Base-by-base conservation (phyloP, 1,140 invertebrate species). In the Drosophila rhopaloa region DNA sequence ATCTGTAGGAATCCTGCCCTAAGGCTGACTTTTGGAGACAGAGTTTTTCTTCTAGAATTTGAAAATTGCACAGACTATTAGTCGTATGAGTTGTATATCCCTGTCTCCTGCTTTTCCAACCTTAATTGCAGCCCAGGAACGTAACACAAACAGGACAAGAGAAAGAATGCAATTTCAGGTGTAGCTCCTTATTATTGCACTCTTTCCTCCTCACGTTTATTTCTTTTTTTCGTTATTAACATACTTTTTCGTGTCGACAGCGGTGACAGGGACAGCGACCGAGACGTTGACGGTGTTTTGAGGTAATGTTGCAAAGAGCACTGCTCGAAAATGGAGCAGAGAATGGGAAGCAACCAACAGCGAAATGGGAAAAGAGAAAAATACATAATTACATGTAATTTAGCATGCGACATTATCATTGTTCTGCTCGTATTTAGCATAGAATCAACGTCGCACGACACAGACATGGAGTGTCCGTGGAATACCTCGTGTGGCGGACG, bases 361-460 rank as follows among this genome's bases (percentile, higher is more conserved):
- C 59, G 65, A 57, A 58, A 68, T 54, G 37, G 29, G 27, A 40
- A 35, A 43, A 32, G 47, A 74, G 62, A 79, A 90, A 85, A 90
- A 90, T 85, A 79, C 86, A 90, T 89, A 89, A 89, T 89, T 89
- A 71, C 85, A 85, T 81, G 85, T 83, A 89, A 90, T 89, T 89
- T 89, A 79, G 75, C 85, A 85, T 90, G 85, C 85, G 85, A 90
- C 81, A 90, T 89, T 89, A 90, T 90, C 85, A 90, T 89, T 89
- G 81, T 89, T 90, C 85, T 89, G 47, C 44, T 58, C 65, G 63
- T 71, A 70, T 71, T 89, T 89, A 89, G 77, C 84, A 79, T 89
- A 71, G 84, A 86, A 79, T 73, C 79, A 88, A 61, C 72, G 54
- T 46, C 16, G 41, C 67, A 37, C 48, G 63, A 24, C 58, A 58